Evolutionary conservation across 2,888 invertebrate species (phyloP).

Genomic region (Agrochola lychnidis): DNA sequence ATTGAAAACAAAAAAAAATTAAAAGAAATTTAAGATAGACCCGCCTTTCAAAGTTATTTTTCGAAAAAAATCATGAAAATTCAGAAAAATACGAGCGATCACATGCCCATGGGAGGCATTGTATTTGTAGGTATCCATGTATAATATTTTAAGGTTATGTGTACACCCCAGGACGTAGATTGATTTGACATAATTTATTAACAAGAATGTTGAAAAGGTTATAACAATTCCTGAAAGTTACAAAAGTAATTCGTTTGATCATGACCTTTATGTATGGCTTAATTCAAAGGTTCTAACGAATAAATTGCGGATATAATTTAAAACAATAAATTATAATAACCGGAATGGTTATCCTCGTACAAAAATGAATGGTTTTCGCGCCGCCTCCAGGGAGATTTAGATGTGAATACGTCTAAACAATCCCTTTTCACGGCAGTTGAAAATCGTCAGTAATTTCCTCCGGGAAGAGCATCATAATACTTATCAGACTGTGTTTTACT

Average conservation of each 20-base stretch:
- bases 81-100: too few relatives aligned
- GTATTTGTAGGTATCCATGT: not conserved
- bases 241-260: slow-evolving; percentile 21
- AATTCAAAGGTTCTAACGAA: slow-evolving; percentile 48
- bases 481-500: slow-evolving; percentile 53
- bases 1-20: too few relatives aligned
- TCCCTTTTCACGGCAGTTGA: slow-evolving; percentile 65
- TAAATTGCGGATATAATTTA: slow-evolving; percentile 51
- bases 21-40: too few relatives aligned
- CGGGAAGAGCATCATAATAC: slow-evolving; percentile 69
- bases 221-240: not conserved
- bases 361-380: slow-evolving; percentile 59
- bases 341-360: slow-evolving; percentile 33
- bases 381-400: slow-evolving; percentile 61
- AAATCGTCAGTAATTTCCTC: slow-evolving; percentile 70
- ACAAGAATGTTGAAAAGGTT: slow-evolving; percentile 6
- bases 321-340: slow-evolving; percentile 45
- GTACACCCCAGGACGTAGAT: not conserved
- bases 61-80: too few relatives aligned
- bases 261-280: slow-evolving; percentile 33
- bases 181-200: not conserved
- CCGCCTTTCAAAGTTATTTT: too few relatives aligned
- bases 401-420: slow-evolving; percentile 70
- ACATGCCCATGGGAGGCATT: too few relatives aligned
- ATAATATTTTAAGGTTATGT: too few relatives aligned